phyloP scores from a whole-genome alignment of 2,888 invertebrate genomes.

The Priocnemis perturbator region DNA sequence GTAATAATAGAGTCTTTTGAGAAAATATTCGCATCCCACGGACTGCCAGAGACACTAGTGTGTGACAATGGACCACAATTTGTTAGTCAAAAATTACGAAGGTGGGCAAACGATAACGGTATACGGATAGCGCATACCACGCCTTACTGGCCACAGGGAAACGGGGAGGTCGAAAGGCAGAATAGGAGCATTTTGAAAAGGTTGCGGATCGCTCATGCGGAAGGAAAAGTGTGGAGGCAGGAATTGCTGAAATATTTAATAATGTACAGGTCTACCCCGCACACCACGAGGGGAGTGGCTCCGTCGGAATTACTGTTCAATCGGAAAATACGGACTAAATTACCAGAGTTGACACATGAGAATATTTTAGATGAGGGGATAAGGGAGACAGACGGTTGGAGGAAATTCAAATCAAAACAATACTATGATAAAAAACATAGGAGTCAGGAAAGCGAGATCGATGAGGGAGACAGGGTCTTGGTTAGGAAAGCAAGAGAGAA shows the following conservation, averaged over 20 bases:
- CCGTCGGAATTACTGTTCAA: constrained; percentile 28
- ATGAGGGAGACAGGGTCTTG: constrained; percentile 12
- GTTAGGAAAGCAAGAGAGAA: constrained; percentile 16
- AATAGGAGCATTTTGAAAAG: constrained; percentile 45
- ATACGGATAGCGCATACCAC: constrained; percentile 23
- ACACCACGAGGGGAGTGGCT: constrained; percentile 30
- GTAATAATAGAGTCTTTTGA: constrained; percentile 40
- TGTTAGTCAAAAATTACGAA: constrained; percentile 10
- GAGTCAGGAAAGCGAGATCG: constrained; percentile 9
- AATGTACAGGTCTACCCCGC: constrained; percentile 42
- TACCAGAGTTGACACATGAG: background rate
- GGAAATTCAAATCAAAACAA: background rate
- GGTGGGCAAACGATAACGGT: constrained; percentile 8
- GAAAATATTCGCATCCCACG: constrained; percentile 52
- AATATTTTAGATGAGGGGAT: background rate
- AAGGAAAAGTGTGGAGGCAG: constrained; percentile 31
- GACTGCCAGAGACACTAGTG: constrained; percentile 41
- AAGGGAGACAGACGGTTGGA: background rate
- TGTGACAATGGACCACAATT: constrained; percentile 26
- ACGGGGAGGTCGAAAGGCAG: constrained; percentile 46
- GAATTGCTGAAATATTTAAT: constrained; percentile 39
- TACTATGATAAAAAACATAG: constrained; percentile 16
- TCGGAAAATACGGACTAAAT: constrained; percentile 1
- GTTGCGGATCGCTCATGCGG: constrained; percentile 38
- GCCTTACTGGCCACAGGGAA: constrained; percentile 37